phyloP scores from a whole-genome alignment of 2,113 vertebrate genomes.

The Muscicapa adusta region DNA sequence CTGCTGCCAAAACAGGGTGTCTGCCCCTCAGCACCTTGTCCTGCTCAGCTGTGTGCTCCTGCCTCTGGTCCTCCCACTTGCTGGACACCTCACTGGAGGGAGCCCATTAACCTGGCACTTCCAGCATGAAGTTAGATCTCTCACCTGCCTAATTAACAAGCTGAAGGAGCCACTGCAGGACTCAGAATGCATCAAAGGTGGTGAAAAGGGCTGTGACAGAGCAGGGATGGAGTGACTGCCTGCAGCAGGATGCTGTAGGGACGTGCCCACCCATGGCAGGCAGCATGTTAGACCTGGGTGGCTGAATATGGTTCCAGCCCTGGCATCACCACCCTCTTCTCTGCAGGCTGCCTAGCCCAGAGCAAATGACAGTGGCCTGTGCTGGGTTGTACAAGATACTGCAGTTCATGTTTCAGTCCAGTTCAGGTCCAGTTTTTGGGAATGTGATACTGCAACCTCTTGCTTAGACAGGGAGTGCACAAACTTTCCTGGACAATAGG shows the following conservation, averaged over 20 bases:
- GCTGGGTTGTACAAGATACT: neutral
- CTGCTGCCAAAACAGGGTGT: neutral
- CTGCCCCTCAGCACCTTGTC: neutral
- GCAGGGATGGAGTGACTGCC: neutral
- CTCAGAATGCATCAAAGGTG: neutral
- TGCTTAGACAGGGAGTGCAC: neutral
- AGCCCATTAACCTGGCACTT: neutral
- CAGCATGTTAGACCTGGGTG: neutral
- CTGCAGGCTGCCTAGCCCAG: neutral
- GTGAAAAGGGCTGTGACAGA: neutral
- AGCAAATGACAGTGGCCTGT: rapidly evolving
- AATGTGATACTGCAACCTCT: neutral
- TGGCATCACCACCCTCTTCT: neutral
- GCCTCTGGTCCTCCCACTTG: neutral
- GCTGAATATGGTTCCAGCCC: neutral
- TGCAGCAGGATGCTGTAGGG: neutral
- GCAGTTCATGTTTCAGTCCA: neutral
- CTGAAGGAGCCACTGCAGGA: neutral
- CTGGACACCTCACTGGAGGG: neutral
- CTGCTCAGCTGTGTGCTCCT: neutral
- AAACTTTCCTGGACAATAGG: neutral
- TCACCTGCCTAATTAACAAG: neutral
- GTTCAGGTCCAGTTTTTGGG: neutral
- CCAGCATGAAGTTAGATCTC: neutral
- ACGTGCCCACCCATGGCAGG: rapidly evolving